Evolutionary conservation across 1,140 invertebrate species (phyloP).

Genomic region (Drosophila virilis): DNA sequence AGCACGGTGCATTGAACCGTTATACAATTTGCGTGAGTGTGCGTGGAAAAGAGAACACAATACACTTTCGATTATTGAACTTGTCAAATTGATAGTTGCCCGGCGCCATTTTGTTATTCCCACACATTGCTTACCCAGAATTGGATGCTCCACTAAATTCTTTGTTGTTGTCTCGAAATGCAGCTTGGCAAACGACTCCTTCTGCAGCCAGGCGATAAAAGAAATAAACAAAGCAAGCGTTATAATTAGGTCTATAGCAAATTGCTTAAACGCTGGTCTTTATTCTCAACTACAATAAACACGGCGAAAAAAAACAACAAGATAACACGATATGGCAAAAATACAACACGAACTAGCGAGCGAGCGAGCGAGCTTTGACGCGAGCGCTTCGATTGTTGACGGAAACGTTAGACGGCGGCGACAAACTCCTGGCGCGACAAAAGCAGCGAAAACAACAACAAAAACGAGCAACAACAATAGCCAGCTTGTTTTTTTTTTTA

Average conservation of each 20-base stretch:
- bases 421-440: slow-evolving; percentile 46
- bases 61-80: slow-evolving; percentile 78
- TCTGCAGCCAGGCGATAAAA: slow-evolving; percentile 6
- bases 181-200: slow-evolving; percentile 37
- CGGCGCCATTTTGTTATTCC: slow-evolving; percentile 31
- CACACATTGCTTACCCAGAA: slow-evolving; percentile 21
- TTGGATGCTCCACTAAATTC: slow-evolving; percentile 20
- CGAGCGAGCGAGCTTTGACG: slow-evolving; percentile 25
- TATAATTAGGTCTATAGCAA: slow-evolving; percentile 30
- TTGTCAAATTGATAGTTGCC: slow-evolving; percentile 53
- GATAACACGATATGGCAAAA: slow-evolving; percentile 29
- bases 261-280: slow-evolving; percentile 18
- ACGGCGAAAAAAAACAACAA: slow-evolving; percentile 12
- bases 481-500: slow-evolving; percentile 50
- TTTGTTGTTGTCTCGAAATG: slow-evolving; percentile 28
- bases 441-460: slow-evolving; percentile 31
- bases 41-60: slow-evolving; percentile 48
- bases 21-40: slow-evolving; percentile 55
- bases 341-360: slow-evolving; percentile 15
- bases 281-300: slow-evolving; percentile 2
- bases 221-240: slow-evolving; percentile 32
- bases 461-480: slow-evolving; percentile 20
- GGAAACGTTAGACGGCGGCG: slow-evolving; percentile 50
- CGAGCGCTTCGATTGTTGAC: slow-evolving; percentile 58
- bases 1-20: slow-evolving; percentile 65